Conservation (phyloP, 2,888 invertebrate species). For the Drosophila prostipennis region DNA sequence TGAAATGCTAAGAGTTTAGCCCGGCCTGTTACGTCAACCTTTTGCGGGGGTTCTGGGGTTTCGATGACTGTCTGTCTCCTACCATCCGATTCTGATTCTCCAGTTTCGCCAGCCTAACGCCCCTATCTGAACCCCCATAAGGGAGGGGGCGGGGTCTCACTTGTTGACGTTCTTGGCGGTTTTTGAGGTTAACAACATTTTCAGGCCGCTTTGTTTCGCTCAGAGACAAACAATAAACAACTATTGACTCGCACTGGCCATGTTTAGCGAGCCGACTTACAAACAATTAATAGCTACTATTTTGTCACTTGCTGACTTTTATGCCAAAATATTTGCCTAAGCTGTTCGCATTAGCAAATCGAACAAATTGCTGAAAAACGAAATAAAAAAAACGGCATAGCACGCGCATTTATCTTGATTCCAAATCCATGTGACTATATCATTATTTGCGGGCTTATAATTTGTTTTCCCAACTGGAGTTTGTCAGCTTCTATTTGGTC, state of each 20-base stretch:
- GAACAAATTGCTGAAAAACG: constrained; percentile 46
- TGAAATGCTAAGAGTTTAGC: constrained; percentile 11
- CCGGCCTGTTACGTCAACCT: constrained; percentile 33
- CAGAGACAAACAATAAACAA: constrained; percentile 40
- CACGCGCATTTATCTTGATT: constrained; percentile 52
- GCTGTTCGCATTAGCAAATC: constrained; percentile 64
- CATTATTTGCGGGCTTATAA: constrained; percentile 36
- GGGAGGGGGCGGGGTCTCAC: constrained; percentile 25
- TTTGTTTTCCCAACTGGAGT: constrained; percentile 37
- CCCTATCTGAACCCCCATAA: neutral
- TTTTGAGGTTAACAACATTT: constrained; percentile 82
- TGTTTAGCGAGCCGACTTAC: constrained; percentile 43
- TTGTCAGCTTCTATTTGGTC: constrained; percentile 14
- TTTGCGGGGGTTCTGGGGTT: constrained; percentile 20
- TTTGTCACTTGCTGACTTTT: constrained; percentile 64
- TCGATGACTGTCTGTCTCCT: constrained; percentile 1
- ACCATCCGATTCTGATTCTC: constrained; percentile 5
- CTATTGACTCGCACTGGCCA: constrained; percentile 64
- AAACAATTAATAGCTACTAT: constrained; percentile 68
- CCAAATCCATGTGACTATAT: constrained; percentile 36
- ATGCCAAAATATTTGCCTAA: constrained; percentile 68
- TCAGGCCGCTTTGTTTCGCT: constrained; percentile 59
- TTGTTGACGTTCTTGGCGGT: constrained; percentile 77
- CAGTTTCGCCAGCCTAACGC: constrained; percentile 10
- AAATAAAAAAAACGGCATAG: constrained; percentile 28